A percentile compares a stretch with the other conserved stretches of the same genome.
phyloP scores from a whole-genome alignment of 1,140 invertebrate species.

The Drosophila takahashii region DNA sequence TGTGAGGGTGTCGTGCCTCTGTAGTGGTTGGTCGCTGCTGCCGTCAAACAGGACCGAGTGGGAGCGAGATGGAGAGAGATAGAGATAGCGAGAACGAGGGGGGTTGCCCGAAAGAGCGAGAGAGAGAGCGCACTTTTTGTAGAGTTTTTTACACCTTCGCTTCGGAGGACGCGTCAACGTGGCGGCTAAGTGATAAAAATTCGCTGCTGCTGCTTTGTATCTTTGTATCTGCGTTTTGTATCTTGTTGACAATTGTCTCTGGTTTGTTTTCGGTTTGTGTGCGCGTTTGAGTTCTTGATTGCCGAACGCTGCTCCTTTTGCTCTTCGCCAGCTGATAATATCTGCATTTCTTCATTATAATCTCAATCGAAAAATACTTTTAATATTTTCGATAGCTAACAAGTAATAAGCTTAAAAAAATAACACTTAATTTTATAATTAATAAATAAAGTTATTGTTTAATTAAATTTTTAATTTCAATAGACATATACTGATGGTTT shows the following conservation, averaged over 20 bases:
- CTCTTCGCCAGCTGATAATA: constrained; percentile 38
- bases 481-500: too few species aligned
- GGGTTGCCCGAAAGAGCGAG: constrained; percentile 9
- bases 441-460: too few species aligned
- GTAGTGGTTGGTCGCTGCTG: constrained; percentile 61
- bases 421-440: too few species aligned
- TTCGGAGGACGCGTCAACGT: constrained; percentile 61
- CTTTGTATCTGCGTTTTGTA: constrained; percentile 58
- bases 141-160: constrained; percentile 69
- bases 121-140: constrained; percentile 58
- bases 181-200: constrained; percentile 76
- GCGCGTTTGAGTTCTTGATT: constrained; percentile 43
- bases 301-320: constrained; percentile 32
- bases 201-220: constrained; percentile 40
- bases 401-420: too few species aligned
- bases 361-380: constrained; percentile 18
- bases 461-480: too few species aligned
- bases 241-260: constrained; percentile 61
- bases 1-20: constrained; percentile 42
- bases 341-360: constrained; percentile 24
- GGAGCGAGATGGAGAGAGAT: constrained; percentile 22
- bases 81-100: constrained; percentile 14
- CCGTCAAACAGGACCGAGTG: constrained; percentile 24
- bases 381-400: not conserved
- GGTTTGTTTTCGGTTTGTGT: constrained; percentile 19